Evolutionary conservation across 2,888 invertebrate species (phyloP), one percentile per base, ranked within the genome.

Genomic region (Parnassius mnemosyne): DNA sequence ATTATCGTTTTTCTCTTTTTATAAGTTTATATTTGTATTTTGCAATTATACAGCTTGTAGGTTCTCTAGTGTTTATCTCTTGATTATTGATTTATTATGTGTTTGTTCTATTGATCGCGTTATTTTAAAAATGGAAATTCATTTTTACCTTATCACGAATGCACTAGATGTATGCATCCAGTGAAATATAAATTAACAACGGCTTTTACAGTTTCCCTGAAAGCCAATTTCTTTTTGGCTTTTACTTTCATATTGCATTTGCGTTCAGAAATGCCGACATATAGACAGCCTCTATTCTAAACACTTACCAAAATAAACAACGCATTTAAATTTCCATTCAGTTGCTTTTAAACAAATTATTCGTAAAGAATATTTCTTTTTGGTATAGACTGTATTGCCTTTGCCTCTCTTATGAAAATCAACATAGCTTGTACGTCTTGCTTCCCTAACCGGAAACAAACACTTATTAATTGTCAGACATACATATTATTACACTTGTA

Each of bases 221-320:
- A 54, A 54, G n/a, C 20, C 3, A 47, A 47, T 12, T 12, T 52
- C 7, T 5, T 13, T 50, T 52, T 34, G 41, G 41, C 9, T 12
- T 52, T 52, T 11, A 53, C 42, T 16, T 41, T 7, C 41, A 41
- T n/a, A 53, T 53, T 41, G 53, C n/a, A 41, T 53, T 41, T 42
- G 53, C 41, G 13, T 41, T 13, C 42, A 10, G 53, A 53, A 53
- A 16, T 13, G 16, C 16, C 20, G 50, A 16, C 13, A 47, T n/a
- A 3, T 47, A 9, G 47, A 13, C 12, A 11, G 47, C 12, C 13
- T 9, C 10, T 10, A 43, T 43, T 43, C 43, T 43, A 9, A 43
- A 43, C 43, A 43, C 11, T 43, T 10, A 43, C 43, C 10, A 43
- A 43, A 43, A 13, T 50, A 50, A 16, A 50, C 50, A 50, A 1